These are phyloP conservation scores for Eciton burchellii DNA, from an alignment of 1,140 invertebrate species.

Conservation along the genomic window DNA sequence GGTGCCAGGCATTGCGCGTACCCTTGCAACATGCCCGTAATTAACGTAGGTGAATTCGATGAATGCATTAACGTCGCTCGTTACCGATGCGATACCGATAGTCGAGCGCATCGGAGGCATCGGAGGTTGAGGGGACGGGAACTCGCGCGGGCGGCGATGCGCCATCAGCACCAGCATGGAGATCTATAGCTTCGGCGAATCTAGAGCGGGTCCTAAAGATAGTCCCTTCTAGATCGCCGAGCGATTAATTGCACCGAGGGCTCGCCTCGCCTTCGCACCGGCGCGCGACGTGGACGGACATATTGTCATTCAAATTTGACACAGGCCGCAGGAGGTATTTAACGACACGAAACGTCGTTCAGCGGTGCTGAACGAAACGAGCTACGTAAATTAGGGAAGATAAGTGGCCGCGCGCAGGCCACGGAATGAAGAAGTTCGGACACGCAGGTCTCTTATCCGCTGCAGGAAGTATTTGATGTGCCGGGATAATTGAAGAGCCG, in stretches of 20 bases:
- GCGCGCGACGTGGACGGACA: constrained; percentile 28
- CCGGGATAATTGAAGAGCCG: constrained; percentile 49
- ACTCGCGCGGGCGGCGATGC: background rate
- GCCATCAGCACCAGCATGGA: background rate
- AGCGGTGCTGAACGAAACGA: constrained; percentile 48
- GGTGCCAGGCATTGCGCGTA: constrained; percentile 20
- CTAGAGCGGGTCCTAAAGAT: constrained; percentile 21
- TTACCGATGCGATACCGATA: background rate
- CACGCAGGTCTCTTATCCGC: constrained; percentile 50
- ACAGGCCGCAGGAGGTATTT: constrained; percentile 39
- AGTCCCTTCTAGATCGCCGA: background rate
- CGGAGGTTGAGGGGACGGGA: background rate
- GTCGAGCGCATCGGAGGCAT: background rate
- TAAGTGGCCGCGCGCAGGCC: constrained; percentile 54
- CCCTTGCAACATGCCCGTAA: constrained; percentile 12
- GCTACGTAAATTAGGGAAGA: constrained; percentile 68
- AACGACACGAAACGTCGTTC: constrained; percentile 65
- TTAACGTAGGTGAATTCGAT: constrained; percentile 50
- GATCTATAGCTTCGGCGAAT: constrained; percentile 52
- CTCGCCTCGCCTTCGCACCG: constrained; percentile 1
- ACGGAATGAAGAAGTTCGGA: constrained; percentile 62
- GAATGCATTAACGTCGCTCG: constrained; percentile 45
- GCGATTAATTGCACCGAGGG: constrained; percentile 48
- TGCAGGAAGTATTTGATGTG: constrained; percentile 64
- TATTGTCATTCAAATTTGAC: constrained; percentile 62